These are phyloP conservation scores for Characodon lateralis DNA, from an alignment of 2,797 vertebrate species.

Conservation along the genomic window DNA sequence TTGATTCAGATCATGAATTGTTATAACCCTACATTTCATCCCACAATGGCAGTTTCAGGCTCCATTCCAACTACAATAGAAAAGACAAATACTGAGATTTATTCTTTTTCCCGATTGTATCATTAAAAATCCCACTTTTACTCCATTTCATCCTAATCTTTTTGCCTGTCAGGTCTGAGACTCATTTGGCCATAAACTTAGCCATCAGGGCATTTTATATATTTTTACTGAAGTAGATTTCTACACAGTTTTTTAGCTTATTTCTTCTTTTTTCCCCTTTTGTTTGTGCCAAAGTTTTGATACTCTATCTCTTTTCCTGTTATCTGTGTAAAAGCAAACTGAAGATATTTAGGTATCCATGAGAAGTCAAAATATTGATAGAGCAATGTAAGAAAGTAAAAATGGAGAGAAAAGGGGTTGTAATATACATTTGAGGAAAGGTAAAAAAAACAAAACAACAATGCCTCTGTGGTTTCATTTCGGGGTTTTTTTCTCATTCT, in stretches of 20 bases:
- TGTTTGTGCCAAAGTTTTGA: not conserved
- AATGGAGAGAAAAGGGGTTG: not conserved
- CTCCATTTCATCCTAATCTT: slow-evolving; percentile 56
- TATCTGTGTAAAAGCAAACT: not conserved
- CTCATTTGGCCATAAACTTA: slow-evolving; percentile 55
- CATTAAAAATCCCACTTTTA: slow-evolving; percentile 60
- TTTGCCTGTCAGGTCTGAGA: slow-evolving; percentile 42
- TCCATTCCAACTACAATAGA: slow-evolving; percentile 49
- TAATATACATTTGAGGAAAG: no score
- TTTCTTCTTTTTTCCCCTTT: not conserved
- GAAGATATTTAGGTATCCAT: not conserved
- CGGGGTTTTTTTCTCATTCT: not conserved
- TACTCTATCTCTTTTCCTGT: slow-evolving; percentile 1
- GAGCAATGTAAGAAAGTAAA: not conserved
- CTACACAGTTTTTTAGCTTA: slow-evolving; percentile 15
- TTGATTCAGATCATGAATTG: slow-evolving; percentile 48
- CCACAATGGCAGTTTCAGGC: slow-evolving; percentile 47
- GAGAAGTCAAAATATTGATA: not conserved
- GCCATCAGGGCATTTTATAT: slow-evolving; percentile 31
- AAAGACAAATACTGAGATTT: slow-evolving; percentile 48
- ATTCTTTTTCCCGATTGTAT: slow-evolving; percentile 49
- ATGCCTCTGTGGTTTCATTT: no score
- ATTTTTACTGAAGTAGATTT: slow-evolving; percentile 36
- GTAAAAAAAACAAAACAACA: no score
- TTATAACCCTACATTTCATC: slow-evolving; percentile 53